These are phyloP conservation scores for Pipistrellus pygmaeus DNA, from an alignment of 2,797 vertebrate species.

Conservation along the genomic window DNA sequence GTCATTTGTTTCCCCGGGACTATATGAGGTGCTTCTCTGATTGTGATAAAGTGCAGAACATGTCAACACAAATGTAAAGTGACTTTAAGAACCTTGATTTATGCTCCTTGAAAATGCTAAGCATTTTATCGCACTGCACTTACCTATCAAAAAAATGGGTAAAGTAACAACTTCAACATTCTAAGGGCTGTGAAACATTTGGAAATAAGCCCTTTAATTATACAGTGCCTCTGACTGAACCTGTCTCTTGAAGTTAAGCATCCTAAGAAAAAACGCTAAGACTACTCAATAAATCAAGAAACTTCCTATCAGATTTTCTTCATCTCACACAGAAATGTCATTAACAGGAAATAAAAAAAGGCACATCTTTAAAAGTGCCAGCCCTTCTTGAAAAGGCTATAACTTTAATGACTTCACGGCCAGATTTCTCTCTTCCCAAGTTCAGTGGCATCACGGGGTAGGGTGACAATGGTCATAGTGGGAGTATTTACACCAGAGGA, in stretches of 20 bases:
- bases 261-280: constrained; percentile 55
- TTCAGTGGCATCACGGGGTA: background rate
- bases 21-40: constrained; percentile 58
- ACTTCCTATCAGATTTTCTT: constrained; percentile 63
- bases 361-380: background rate
- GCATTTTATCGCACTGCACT: constrained; percentile 74
- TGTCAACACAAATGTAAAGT: constrained; percentile 69
- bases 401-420: background rate
- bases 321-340: constrained; percentile 70
- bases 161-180: constrained; percentile 71
- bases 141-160: constrained; percentile 79
- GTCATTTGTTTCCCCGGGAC: constrained; percentile 23
- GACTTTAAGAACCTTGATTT: constrained; percentile 72
- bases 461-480: background rate
- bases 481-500: background rate
- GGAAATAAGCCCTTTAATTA: constrained; percentile 68
- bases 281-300: constrained; percentile 76
- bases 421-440: background rate
- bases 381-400: constrained; percentile 8
- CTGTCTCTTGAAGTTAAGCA: constrained; percentile 71
- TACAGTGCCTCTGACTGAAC: constrained; percentile 58
- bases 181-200: constrained; percentile 53
- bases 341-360: background rate
- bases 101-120: constrained; percentile 77
- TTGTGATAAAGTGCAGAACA: constrained; percentile 54